Conservation (phyloP, 2,113 vertebrate genomes). For the Corythaeola cristata region DNA sequence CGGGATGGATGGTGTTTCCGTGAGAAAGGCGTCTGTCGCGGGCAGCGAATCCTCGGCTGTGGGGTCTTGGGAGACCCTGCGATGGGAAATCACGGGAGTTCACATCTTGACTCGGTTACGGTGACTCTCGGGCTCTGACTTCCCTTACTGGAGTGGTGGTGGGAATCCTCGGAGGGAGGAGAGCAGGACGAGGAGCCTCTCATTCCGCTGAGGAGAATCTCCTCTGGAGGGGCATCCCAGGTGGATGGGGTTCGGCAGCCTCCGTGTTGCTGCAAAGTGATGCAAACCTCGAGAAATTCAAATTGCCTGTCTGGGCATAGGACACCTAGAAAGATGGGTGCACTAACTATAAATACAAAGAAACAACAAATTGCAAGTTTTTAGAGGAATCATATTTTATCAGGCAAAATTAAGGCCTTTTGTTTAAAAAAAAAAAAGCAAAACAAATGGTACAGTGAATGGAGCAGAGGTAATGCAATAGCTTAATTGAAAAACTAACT, state of each 20-base stretch:
- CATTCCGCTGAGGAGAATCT: background rate
- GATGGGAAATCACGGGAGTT: background rate
- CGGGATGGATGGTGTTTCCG: background rate
- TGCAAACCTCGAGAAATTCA: background rate
- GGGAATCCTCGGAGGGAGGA: background rate
- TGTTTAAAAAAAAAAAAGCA: background rate
- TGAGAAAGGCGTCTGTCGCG: background rate
- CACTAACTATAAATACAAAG: background rate
- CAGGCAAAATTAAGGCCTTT: background rate
- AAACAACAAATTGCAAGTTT: background rate
- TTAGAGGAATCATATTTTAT: background rate
- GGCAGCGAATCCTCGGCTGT: background rate
- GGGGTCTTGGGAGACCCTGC: background rate
- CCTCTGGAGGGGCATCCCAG: background rate
- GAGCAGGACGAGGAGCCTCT: background rate
- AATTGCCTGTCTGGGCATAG: background rate
- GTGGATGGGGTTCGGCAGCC: background rate
- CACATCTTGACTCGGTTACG: background rate
- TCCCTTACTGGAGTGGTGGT: background rate
- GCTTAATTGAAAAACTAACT: constrained; percentile 8
- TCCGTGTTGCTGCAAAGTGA: background rate
- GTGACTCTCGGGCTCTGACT: background rate
- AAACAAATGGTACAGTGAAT: background rate
- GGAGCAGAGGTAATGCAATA: background rate
- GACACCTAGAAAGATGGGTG: background rate